Percentiles rank a stretch among this genome's conserved stretches.
Conservation (phyloP, 2,888 invertebrate species). For the Metopia argyrocephala region DNA sequence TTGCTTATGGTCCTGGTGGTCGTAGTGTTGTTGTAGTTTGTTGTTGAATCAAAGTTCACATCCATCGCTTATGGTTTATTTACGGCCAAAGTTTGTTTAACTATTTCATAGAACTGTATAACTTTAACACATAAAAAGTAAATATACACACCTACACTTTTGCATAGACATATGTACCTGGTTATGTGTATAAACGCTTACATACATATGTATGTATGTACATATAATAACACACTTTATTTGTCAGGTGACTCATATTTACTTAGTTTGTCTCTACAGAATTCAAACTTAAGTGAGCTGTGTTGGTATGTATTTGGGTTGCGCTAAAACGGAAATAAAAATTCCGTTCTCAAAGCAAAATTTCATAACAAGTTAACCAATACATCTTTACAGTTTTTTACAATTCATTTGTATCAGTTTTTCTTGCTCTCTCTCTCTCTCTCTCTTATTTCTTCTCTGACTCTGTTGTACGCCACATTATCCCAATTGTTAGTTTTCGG, state of each 20-base stretch:
- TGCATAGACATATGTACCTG: not conserved
- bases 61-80: slow-evolving; percentile 62
- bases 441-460: no score
- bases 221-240: no score
- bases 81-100: slow-evolving; percentile 63
- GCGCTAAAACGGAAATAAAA: slow-evolving; percentile 20
- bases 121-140: slow-evolving; percentile 7
- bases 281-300: no score
- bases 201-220: not conserved
- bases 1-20: slow-evolving; percentile 57
- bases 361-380: not conserved
- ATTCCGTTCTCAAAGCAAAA: slow-evolving; percentile 14
- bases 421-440: no score
- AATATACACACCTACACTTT: not conserved
- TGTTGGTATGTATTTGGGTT: no score
- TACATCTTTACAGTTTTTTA: not conserved
- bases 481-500: slow-evolving; percentile 19
- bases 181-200: not conserved
- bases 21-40: not conserved
- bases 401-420: no score
- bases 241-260: slow-evolving; percentile 34
- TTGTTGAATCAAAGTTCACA: slow-evolving; percentile 60
- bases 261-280: slow-evolving; percentile 36
- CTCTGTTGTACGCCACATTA: no score
- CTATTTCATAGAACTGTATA: slow-evolving; percentile 24